Base-by-base conservation (phyloP, 2,797 vertebrate genomes). In the Setipinna tenuifilis region DNA sequence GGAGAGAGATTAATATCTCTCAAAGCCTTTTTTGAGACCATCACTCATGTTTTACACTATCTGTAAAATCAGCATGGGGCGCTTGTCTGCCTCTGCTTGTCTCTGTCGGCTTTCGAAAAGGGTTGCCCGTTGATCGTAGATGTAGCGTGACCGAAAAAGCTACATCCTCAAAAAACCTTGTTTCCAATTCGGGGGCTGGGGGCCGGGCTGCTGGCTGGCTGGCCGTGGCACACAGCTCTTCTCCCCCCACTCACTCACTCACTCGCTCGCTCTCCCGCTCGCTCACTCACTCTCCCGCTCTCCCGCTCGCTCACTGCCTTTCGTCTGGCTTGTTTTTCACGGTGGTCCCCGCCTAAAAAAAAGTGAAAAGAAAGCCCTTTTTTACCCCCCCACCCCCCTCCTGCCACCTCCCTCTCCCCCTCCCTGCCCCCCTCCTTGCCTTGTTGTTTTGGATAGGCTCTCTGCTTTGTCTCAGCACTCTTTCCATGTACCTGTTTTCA, bases 401-500 rank as follows among this genome's bases (percentile, higher is more conserved):
- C n/a, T n/a, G n/a, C 85, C 19, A 11, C 2, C 59, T 7, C 83
- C 41, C 28, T 6, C 35, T 80, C 85, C 81, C 31, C 21, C 83
- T 41, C 65, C 61, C 58, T 75, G 41, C 59, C 14, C 50, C 85
- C 68, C 50, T 82, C 11, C n/a, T 23, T 87, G 46, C 48, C 82
- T 90, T 92, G 90, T 89, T 92, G 89, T 92, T 92, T 86, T 65
- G 61, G 87, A 90, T 85, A 89, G 91, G 82, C 71, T 90, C 88
- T 94, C 93, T 95, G 94, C 91, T 94, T 94, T 93, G 88, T 91
- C 87, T 95, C 93, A 91, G 85, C 88, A 86, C 62, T 62, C 81
- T 93, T 93, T 94, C 92, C 90, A 89, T 89, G 80, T 89, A 91
- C 89, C 89, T 93, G 92, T 91, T 93, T 92, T 92, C 91, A 19